These are phyloP conservation scores for Ectobius pallidus DNA, from an alignment of 2,888 invertebrate genomes.

Conservation along the genomic window DNA sequence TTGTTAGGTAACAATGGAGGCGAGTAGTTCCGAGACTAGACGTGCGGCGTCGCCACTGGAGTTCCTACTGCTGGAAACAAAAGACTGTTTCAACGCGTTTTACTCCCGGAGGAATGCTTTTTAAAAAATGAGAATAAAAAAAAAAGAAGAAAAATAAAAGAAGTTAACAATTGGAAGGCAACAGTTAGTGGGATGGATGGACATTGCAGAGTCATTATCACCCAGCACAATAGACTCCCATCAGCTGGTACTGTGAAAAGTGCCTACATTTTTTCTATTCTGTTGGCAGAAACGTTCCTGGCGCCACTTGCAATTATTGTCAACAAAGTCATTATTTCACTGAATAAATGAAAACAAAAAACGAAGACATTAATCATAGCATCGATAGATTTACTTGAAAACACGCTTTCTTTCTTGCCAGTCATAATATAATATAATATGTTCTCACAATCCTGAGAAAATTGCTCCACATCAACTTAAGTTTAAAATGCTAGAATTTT, in stretches of 20 bases:
- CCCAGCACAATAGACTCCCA: constrained; percentile 14
- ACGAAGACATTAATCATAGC: too few species aligned
- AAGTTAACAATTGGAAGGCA: constrained; percentile 15
- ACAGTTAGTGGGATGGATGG: constrained; percentile 13
- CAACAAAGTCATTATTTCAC: too few species aligned
- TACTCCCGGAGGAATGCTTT: constrained; percentile 16
- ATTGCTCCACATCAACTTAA: too few species aligned
- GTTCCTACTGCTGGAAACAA: constrained; percentile 20
- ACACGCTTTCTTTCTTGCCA: too few species aligned
- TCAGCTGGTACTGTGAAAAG: constrained; percentile 1
- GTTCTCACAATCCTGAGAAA: too few species aligned
- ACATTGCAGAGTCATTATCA: constrained; percentile 16
- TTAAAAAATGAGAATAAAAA: neutral
- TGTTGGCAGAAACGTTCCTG: too few species aligned
- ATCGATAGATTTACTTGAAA: too few species aligned
- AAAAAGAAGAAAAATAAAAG: constrained; percentile 19
- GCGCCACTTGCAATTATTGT: too few species aligned
- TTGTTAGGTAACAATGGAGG: constrained; percentile 19
- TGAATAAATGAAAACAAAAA: too few species aligned
- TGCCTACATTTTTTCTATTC: too few species aligned
- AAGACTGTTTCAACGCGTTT: constrained; percentile 17
- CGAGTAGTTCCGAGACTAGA: constrained; percentile 18
- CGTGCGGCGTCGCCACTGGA: constrained; percentile 26
- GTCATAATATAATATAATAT: too few species aligned
- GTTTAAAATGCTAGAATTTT: too few species aligned